These are phyloP conservation scores for Phodopus roborovskii DNA, from an alignment of 2,113 vertebrate genomes.

Conservation along the genomic window DNA sequence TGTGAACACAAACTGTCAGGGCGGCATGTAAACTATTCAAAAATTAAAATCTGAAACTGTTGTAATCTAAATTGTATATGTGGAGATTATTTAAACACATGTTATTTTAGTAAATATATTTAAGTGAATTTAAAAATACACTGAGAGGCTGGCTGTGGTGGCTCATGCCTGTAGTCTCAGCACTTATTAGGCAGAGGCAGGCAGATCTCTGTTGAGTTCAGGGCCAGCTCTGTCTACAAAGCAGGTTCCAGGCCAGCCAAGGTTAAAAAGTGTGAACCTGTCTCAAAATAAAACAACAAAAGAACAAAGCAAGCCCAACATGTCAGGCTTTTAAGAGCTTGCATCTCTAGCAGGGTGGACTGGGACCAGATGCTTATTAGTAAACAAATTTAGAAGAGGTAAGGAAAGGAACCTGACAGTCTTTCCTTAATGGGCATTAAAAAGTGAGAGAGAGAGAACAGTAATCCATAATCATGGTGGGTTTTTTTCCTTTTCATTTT, in stretches of 20 bases:
- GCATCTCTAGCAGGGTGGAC: background rate
- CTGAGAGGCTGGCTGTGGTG: background rate
- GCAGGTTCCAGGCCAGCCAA: background rate
- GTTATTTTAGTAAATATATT: constrained; percentile 26
- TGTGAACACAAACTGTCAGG: background rate
- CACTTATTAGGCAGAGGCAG: background rate
- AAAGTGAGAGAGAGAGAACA: background rate
- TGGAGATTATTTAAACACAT: constrained; percentile 16
- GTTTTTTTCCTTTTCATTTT: background rate
- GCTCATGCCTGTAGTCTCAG: background rate
- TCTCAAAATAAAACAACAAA: background rate
- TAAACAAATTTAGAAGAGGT: constrained; percentile 27
- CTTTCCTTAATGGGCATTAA: constrained; percentile 8
- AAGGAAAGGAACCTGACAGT: constrained; percentile 42
- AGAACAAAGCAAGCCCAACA: background rate
- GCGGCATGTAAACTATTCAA: background rate
- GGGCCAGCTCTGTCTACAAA: background rate
- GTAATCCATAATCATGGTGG: background rate
- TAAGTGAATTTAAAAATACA: constrained; percentile 20
- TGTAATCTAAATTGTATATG: constrained; percentile 15
- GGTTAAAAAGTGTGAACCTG: background rate
- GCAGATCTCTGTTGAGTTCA: background rate
- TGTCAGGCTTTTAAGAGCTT: background rate
- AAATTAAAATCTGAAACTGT: constrained; percentile 49
- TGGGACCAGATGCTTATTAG: background rate